phyloP scores from a whole-genome alignment of 2,113 vertebrate species.

The Pterocles burchelli region DNA sequence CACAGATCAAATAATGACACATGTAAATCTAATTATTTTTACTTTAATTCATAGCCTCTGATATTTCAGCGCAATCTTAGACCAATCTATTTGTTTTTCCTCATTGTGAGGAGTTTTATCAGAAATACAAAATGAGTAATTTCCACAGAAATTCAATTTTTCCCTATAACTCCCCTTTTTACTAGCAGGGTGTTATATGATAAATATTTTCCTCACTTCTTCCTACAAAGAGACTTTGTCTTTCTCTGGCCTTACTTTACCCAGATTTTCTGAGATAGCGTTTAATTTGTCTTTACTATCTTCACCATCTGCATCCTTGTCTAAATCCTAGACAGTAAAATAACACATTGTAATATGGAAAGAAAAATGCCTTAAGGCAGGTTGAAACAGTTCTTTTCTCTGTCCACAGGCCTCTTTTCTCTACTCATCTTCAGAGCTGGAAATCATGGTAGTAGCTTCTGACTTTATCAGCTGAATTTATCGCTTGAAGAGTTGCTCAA shows the following conservation, averaged over 20 bases:
- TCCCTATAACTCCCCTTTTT: neutral
- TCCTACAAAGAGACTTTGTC: neutral
- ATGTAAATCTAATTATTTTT: slow-evolving; percentile 24
- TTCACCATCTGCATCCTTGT: neutral
- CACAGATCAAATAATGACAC: slow-evolving; percentile 7
- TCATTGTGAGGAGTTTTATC: neutral
- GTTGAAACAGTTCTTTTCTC: neutral
- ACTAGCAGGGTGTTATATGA: neutral
- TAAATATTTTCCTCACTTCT: neutral
- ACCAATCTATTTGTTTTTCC: neutral
- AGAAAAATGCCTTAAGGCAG: neutral
- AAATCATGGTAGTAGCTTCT: neutral
- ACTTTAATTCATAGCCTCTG: slow-evolving; percentile 6
- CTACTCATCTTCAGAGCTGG: neutral
- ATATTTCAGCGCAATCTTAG: neutral
- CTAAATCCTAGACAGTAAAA: neutral
- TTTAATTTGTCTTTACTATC: slow-evolving; percentile 4
- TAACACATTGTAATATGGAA: neutral
- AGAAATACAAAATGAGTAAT: neutral
- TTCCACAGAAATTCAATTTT: neutral
- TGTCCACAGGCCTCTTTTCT: neutral
- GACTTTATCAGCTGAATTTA: slow-evolving; percentile 12
- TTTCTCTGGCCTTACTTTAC: neutral
- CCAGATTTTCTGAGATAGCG: neutral
- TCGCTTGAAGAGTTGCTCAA: neutral